Base-by-base conservation (phyloP, 2,888 invertebrate genomes). In the Epistrophe grossulariae region DNA sequence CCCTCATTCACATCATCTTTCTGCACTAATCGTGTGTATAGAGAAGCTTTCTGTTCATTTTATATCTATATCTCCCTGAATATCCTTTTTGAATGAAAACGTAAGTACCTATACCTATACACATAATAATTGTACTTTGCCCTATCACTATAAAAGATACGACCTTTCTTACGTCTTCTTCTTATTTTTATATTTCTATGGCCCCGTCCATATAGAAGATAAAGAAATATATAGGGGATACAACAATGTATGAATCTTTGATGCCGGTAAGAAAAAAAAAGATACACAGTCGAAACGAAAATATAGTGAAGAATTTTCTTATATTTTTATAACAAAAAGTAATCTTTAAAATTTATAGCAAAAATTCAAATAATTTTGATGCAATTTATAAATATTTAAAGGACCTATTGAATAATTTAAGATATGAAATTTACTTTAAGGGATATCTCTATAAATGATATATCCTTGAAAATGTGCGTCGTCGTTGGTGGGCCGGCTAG, bases 1-100 rank as follows among this genome's bases (percentile, higher is more conserved):
- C 31, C 38, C 38, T n/a, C n/a, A 55, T 38, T 52, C 17, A 35
- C 70, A 70, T 79, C 76, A 50, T 28, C 64, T 50, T 68, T 70
- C n/a, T n/a, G n/a, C 50, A 84, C 76, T 77, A 84, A 72, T 84
- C 77, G 50, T 77, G 52, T 84, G 84, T 76, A 62, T 43, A 76
- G 59, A 79, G 52, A 74, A 52, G 66, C 74, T 70, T 48, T 48
- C 17, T 66, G 17, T 66, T 15, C n/a, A 6, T 38, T 59, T 17
- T 35, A 24, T 24, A 24, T 57, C 8, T 43, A 15, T 19, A 38
- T 66, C 64, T 66, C 72, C 76, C 43, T 78, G 66, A 71, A 82
- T 87, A 87, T 82, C 82, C 74, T 79, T 82, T 78, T 81, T 78
- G 77, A 77, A 82, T 71, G 85, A 85, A 62, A 62, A 85, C 77